Conservation (phyloP, 1,140 invertebrate species). For the Bombus soroeensis region DNA sequence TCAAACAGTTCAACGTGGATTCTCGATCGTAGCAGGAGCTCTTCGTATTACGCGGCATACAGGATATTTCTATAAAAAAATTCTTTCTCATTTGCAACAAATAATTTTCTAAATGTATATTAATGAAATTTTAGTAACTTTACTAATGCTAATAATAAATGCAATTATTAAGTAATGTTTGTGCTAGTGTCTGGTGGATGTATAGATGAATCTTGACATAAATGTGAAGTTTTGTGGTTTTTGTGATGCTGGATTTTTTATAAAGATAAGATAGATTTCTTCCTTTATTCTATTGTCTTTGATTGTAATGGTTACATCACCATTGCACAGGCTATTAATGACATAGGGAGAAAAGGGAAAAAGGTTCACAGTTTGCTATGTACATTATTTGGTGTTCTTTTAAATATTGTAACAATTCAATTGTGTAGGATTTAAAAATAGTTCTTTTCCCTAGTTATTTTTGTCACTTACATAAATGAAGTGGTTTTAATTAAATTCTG, state of each 20-base stretch:
- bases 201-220: not conserved
- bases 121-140: not conserved
- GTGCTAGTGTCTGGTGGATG: not conserved
- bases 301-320: not conserved
- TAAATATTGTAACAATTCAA: not conserved
- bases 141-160: not conserved
- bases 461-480: not conserved
- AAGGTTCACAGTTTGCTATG: not conserved
- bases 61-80: not conserved
- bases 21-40: not conserved
- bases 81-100: not conserved
- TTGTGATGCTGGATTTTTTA: not conserved
- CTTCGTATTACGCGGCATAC: not conserved
- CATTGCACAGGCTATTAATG: not conserved
- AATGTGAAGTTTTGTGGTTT: not conserved
- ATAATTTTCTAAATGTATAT: not conserved
- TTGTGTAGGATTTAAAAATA: not conserved
- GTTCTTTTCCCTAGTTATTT: not conserved
- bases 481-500: not conserved
- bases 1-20: slow-evolving; percentile 13
- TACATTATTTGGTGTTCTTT: too few relatives aligned
- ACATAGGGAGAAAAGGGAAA: not conserved
- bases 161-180: not conserved
- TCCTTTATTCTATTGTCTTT: not conserved
- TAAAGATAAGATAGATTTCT: not conserved